Evolutionary conservation across 1,140 invertebrate species (phyloP).

Genomic region (Macrotrachela quadricornifera): DNA sequence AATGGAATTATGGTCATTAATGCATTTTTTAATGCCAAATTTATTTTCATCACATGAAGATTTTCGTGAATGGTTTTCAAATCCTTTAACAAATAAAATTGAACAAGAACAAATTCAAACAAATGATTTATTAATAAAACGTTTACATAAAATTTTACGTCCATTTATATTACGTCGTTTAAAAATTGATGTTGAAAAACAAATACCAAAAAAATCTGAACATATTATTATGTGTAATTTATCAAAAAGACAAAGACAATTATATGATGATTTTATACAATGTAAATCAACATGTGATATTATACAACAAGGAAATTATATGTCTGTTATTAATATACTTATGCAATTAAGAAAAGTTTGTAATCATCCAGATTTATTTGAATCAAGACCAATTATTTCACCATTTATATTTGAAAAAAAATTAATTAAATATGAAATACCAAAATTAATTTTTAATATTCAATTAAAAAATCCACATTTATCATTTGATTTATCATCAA

Average conservation of each 20-base stretch:
- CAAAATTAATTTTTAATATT: too few relatives aligned
- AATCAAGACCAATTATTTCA: slow-evolving; percentile 74
- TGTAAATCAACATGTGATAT: slow-evolving; percentile 89
- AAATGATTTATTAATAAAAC: slow-evolving; percentile 73
- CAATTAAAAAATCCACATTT: too few relatives aligned
- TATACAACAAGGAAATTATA: slow-evolving; percentile 70
- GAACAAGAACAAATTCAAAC: slow-evolving; percentile 73
- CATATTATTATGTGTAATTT: slow-evolving; percentile 84
- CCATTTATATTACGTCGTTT: slow-evolving; percentile 84
- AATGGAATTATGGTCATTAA: slow-evolving; percentile 97
- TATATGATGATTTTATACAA: slow-evolving; percentile 99
- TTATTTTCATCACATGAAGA: slow-evolving; percentile 92
- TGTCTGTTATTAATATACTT: slow-evolving; percentile 92
- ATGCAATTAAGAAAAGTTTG: slow-evolving; percentile 99
- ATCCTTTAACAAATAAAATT: slow-evolving; percentile 80
- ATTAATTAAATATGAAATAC: too few relatives aligned
- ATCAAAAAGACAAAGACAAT: slow-evolving; percentile 80
- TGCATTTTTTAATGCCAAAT: slow-evolving; percentile 99
- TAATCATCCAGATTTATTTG: slow-evolving; percentile 98
- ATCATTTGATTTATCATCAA: too few relatives aligned
- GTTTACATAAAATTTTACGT: slow-evolving; percentile 84
- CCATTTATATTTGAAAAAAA: slow-evolving; percentile 60
- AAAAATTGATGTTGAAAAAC: slow-evolving; percentile 94
- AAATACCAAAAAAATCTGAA: slow-evolving; percentile 96
- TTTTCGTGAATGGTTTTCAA: slow-evolving; percentile 94